A percentile compares a stretch with the other conserved stretches of the same genome.
phyloP scores from a whole-genome alignment of 1,140 invertebrate species.

The Scaptomyza hsui region DNA sequence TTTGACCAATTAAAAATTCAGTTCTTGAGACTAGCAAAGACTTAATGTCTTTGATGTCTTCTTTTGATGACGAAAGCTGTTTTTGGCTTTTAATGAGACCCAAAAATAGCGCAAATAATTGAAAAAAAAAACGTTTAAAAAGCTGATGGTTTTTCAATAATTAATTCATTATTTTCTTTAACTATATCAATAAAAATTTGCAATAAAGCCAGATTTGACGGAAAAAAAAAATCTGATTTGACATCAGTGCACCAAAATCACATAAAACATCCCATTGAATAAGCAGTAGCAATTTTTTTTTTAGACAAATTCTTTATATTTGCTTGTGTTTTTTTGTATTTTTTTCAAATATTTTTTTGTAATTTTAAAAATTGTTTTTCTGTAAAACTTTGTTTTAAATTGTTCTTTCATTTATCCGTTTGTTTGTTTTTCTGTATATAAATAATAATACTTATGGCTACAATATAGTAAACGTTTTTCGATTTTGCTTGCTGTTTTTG shows the following conservation, averaged over 20 bases:
- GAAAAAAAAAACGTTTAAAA: too few species aligned
- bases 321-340: conserved; percentile 59
- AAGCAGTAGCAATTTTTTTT: conserved; percentile 47
- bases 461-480: conserved; percentile 81
- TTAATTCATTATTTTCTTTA: too few species aligned
- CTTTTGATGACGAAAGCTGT: too few species aligned
- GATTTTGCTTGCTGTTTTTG: conserved; percentile 49
- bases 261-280: conserved; percentile 7
- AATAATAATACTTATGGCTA: conserved; percentile 82
- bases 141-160: too few species aligned
- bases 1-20: neutral
- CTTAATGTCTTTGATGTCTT: too few species aligned
- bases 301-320: conserved; percentile 77
- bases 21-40: neutral
- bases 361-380: conserved; percentile 53
- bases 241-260: neutral
- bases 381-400: conserved; percentile 83
- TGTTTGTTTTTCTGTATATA: conserved; percentile 71
- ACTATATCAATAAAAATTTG: neutral
- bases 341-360: conserved; percentile 39
- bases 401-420: conserved; percentile 61
- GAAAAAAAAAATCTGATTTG: neutral
- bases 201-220: too few species aligned
- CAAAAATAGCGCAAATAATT: too few species aligned
- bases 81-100: too few species aligned